Conservation (phyloP, 2,113 vertebrate species). For the Physeter macrocephalus region DNA sequence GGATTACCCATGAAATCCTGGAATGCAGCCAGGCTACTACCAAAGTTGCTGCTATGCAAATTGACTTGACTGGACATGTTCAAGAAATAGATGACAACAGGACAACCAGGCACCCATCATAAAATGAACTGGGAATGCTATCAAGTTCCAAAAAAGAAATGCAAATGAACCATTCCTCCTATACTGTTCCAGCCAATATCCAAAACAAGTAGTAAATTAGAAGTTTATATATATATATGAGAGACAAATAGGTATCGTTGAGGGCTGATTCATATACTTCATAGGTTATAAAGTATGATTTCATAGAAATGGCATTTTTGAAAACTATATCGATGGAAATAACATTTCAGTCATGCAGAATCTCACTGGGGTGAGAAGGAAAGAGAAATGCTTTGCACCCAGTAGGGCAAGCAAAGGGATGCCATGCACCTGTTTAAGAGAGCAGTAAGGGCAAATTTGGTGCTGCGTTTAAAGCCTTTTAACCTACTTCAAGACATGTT, state of each 20-base stretch:
- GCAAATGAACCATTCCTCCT: constrained; percentile 6
- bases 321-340: background rate
- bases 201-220: background rate
- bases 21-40: constrained; percentile 43
- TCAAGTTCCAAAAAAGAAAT: background rate
- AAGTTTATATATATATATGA: background rate
- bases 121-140: background rate
- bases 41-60: constrained; percentile 32
- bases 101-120: background rate
- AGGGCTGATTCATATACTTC: background rate
- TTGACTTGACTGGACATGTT: constrained; percentile 43
- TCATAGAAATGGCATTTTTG: background rate
- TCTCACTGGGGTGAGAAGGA: background rate
- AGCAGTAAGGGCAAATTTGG: background rate
- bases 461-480: background rate
- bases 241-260: background rate
- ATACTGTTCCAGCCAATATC: background rate
- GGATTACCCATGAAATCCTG: constrained; percentile 48
- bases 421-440: background rate
- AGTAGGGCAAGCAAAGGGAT: background rate
- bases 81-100: constrained; percentile 5
- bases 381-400: background rate
- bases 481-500: background rate
- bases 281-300: background rate
- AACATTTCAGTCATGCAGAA: background rate